These are phyloP conservation scores for Gambusia holbrooki DNA, from an alignment of 2,113 vertebrate species.

Conservation along the genomic window DNA sequence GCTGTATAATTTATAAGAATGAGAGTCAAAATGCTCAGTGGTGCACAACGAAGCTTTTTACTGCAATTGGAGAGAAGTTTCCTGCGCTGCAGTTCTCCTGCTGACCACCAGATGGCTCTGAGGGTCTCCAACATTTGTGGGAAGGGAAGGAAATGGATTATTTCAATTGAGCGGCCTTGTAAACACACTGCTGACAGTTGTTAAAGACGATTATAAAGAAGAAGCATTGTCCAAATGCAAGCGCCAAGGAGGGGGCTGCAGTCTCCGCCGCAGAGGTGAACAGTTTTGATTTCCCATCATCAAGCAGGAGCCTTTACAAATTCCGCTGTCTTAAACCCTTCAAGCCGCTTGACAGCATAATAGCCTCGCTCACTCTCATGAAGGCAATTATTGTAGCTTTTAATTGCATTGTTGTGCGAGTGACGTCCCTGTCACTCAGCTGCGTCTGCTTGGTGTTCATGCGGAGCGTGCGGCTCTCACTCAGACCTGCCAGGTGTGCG, in stretches of 20 bases:
- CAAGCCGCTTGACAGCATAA: slow-evolving; percentile 57
- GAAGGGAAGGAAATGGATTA: slow-evolving; percentile 29
- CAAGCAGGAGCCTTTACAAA: slow-evolving; percentile 45
- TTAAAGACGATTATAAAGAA: slow-evolving; percentile 60
- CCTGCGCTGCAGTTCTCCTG: slow-evolving; percentile 12
- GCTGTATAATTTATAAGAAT: slow-evolving; percentile 35
- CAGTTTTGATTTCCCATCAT: slow-evolving; percentile 36
- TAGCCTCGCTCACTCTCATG: slow-evolving; percentile 48
- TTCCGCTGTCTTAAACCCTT: slow-evolving; percentile 55
- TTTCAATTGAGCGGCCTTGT: slow-evolving; percentile 64
- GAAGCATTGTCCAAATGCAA: slow-evolving; percentile 38
- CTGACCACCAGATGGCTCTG: slow-evolving; percentile 71
- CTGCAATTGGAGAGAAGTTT: slow-evolving; percentile 14
- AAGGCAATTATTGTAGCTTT: slow-evolving; percentile 61
- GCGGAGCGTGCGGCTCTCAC: slow-evolving; percentile 32
- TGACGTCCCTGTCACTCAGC: slow-evolving; percentile 54
- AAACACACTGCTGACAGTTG: slow-evolving; percentile 65
- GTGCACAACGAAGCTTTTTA: slow-evolving; percentile 19
- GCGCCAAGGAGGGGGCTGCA: slow-evolving; percentile 19
- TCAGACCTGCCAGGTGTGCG: slow-evolving; percentile 57
- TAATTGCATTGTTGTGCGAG: slow-evolving; percentile 66
- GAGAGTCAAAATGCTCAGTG: slow-evolving; percentile 32
- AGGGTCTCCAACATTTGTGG: slow-evolving; percentile 2
- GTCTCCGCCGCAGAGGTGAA: slow-evolving; percentile 24
- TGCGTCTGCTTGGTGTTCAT: slow-evolving; percentile 12